Percentiles rank a stretch among this genome's conserved stretches.
Conservation (phyloP, 2,797 vertebrate species). For the Limosa lapponica region DNA sequence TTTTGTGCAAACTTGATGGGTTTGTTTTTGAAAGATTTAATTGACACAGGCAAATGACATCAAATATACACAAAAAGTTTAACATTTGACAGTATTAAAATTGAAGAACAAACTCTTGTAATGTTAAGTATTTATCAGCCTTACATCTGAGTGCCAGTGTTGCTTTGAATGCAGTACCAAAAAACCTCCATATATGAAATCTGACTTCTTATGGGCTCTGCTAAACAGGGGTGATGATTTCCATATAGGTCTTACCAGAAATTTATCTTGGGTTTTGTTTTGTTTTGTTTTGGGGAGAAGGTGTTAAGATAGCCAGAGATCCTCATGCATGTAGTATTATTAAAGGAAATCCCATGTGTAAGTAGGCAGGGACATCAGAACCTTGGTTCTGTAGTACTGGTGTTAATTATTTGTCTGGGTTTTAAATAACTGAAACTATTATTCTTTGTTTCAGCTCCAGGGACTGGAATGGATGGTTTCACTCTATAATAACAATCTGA, state of each 20-base stretch:
- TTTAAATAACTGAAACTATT: slow-evolving; percentile 64
- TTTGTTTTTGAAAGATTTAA: background rate
- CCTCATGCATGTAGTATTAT: background rate
- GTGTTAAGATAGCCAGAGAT: background rate
- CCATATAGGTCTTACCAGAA: background rate
- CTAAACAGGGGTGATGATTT: background rate
- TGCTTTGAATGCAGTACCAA: background rate
- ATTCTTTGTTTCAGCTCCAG: slow-evolving; percentile 84
- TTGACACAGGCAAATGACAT: background rate
- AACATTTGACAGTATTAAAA: background rate
- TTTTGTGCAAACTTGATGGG: background rate
- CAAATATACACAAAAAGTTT: background rate
- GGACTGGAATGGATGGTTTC: slow-evolving; percentile 99
- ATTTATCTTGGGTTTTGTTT: background rate
- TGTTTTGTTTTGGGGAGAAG: background rate
- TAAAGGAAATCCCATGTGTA: background rate
- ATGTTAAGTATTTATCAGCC: background rate
- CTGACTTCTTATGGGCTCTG: background rate
- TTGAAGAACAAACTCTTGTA: background rate
- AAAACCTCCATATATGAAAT: background rate
- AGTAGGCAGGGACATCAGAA: slow-evolving; percentile 7
- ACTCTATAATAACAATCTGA: slow-evolving; percentile 97
- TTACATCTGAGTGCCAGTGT: background rate
- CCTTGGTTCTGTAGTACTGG: slow-evolving; percentile 12
- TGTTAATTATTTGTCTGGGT: slow-evolving; percentile 53